A percentile compares a stretch with the other conserved stretches of the same genome.
Conservation (phyloP, 2,888 invertebrate species). For the Apamea monoglypha region DNA sequence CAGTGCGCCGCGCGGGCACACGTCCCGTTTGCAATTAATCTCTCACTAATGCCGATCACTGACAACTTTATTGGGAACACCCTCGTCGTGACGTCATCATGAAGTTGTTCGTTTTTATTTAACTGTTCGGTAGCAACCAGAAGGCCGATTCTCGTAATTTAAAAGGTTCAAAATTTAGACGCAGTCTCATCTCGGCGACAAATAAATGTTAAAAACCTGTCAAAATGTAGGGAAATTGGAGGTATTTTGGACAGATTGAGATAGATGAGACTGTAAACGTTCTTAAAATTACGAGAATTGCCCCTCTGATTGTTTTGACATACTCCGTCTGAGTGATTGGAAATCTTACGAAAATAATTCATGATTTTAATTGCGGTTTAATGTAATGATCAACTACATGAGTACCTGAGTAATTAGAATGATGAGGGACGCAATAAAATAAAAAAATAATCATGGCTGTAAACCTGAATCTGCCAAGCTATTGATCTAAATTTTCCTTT, state of each 20-base stretch:
- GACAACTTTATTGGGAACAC: constrained; percentile 60
- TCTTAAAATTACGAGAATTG: no score
- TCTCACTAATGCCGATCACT: constrained; percentile 44
- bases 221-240: no score
- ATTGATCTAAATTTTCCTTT: background rate
- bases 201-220: no score
- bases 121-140: constrained; percentile 24
- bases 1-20: constrained; percentile 10
- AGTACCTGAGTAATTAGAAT: background rate
- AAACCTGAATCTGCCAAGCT: background rate
- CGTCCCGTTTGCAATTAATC: constrained; percentile 60
- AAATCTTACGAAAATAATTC: constrained; percentile 18
- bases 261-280: no score
- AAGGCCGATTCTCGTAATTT: no score
- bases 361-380: constrained; percentile 10
- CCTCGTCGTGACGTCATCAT: constrained; percentile 42
- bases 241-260: no score
- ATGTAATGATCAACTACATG: constrained; percentile 4
- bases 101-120: constrained; percentile 30
- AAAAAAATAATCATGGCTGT: background rate
- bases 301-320: constrained; percentile 22
- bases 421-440: background rate
- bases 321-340: constrained; percentile 31
- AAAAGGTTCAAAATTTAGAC: no score
- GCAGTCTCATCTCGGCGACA: no score